Conservation (phyloP, 2,888 invertebrate genomes). For the Chloroclysta siterata region DNA sequence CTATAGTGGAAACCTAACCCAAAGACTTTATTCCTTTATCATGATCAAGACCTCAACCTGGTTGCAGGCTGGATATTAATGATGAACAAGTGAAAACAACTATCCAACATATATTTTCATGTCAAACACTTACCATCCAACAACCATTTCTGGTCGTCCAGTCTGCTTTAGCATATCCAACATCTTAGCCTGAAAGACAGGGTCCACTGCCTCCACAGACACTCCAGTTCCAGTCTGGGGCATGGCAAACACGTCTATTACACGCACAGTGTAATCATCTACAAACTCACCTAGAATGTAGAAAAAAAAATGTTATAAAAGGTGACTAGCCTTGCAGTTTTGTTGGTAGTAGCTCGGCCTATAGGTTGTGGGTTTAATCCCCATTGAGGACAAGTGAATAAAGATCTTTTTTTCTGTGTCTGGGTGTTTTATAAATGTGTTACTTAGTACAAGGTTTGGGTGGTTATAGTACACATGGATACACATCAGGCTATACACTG, state of each 20-base stretch:
- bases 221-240: slow-evolving; percentile 99
- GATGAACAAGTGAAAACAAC: neutral
- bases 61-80: no score
- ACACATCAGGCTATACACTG: no score
- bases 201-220: slow-evolving; percentile 99
- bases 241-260: slow-evolving; percentile 99
- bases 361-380: no score
- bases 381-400: no score
- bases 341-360: neutral
- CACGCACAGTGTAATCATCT: slow-evolving; percentile 99
- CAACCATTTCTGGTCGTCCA: slow-evolving; percentile 99
- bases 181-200: slow-evolving; percentile 99
- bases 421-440: no score
- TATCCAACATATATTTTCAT: neutral
- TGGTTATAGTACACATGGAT: no score
- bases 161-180: slow-evolving; percentile 99
- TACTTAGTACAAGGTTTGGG: no score
- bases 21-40: no score
- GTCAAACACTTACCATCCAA: slow-evolving; percentile 88
- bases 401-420: no score
- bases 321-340: neutral
- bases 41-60: no score
- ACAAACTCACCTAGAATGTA: slow-evolving; percentile 95
- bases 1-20: no score
- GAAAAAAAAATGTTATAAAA: neutral